phyloP scores from a whole-genome alignment of 2,113 vertebrate genomes.

The Anoplopoma fimbria region DNA sequence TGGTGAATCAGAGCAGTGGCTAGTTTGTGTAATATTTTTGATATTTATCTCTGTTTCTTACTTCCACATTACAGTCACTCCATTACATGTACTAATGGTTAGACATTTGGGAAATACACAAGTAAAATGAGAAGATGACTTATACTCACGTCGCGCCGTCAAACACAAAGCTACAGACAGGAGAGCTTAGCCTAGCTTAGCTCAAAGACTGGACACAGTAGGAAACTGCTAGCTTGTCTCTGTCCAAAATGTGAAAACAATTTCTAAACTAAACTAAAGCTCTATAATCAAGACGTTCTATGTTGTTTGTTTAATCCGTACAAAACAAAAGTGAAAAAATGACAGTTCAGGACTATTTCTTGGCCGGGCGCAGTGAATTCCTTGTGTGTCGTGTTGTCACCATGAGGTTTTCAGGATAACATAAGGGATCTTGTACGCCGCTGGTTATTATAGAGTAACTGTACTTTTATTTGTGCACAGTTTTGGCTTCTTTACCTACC shows the following conservation, averaged over 20 bases:
- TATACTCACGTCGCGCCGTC: neutral
- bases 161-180: neutral
- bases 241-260: neutral
- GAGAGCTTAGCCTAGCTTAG: neutral
- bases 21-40: too few species aligned
- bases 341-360: neutral
- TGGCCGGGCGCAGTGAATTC: neutral
- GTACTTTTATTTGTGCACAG: neutral
- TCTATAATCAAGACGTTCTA: neutral
- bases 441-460: neutral
- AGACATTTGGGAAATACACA: too few species aligned
- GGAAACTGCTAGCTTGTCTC: neutral
- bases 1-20: too few species aligned
- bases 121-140: too few species aligned
- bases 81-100: too few species aligned
- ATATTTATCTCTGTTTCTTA: too few species aligned
- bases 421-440: accelerated
- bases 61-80: too few species aligned
- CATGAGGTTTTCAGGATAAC: neutral
- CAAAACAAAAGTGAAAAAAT: neutral
- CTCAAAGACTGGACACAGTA: neutral
- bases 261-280: neutral
- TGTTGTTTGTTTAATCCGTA: neutral
- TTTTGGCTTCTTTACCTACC: neutral
- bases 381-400: neutral